These are phyloP conservation scores for Catharus ustulatus DNA, from an alignment of 2,797 vertebrate species.

Conservation along the genomic window DNA sequence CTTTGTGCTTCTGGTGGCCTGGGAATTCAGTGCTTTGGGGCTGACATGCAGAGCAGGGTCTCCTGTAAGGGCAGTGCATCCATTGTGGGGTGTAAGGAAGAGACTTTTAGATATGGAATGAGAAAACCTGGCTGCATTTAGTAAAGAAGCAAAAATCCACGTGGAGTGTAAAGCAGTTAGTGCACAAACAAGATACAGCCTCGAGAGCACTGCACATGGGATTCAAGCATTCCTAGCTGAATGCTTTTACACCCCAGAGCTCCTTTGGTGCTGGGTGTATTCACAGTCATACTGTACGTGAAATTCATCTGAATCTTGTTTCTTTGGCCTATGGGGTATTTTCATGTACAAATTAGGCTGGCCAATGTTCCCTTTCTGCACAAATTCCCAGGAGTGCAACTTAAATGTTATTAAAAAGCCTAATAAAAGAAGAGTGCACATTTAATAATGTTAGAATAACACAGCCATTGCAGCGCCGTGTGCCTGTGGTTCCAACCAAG, in stretches of 20 bases:
- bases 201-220: background rate
- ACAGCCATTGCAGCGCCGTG: slow-evolving; percentile 58
- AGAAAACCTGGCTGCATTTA: slow-evolving; percentile 1
- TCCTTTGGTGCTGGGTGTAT: background rate
- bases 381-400: slow-evolving; percentile 78
- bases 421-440: slow-evolving; percentile 82
- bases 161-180: background rate
- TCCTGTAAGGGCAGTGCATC: background rate
- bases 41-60: slow-evolving; percentile 35
- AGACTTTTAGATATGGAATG: background rate
- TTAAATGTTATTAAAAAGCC: slow-evolving; percentile 83
- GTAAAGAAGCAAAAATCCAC: background rate
- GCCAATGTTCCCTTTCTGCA: slow-evolving; percentile 77
- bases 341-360: slow-evolving; percentile 82
- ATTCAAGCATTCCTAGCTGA: background rate
- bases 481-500: slow-evolving; percentile 66
- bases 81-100: background rate
- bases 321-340: slow-evolving; percentile 77
- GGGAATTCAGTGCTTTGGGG: slow-evolving; percentile 65
- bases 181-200: background rate
- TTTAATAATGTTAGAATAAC: slow-evolving; percentile 81
- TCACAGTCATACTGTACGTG: slow-evolving; percentile 21
- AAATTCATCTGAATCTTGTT: slow-evolving; percentile 81
- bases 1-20: slow-evolving; percentile 63
- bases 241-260: slow-evolving; percentile 21